Base-by-base conservation (phyloP, 2,797 vertebrate genomes). In the Sebastiscus albofasciatus region DNA sequence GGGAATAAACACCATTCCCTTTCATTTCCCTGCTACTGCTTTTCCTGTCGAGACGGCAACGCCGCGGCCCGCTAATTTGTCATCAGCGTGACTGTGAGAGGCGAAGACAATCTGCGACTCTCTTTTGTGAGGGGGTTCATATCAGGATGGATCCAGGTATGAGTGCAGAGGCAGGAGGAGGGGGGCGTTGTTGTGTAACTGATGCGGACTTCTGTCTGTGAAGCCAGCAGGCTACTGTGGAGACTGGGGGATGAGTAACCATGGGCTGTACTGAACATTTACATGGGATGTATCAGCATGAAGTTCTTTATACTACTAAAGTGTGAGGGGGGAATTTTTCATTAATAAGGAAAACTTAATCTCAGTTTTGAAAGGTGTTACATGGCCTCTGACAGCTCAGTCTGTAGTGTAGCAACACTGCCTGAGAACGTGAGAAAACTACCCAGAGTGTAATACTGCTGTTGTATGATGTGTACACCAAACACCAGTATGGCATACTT, bases 1-100 rank as follows among this genome's bases (percentile, higher is more conserved):
- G 94, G 94, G 94, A 95, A 95, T 94, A 95, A 93, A 95, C 94
- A 93, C 92, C 89, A 94, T 94, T 93, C 93, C 90, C 93, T 95
- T 94, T 95, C 93, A 95, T 95, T 94, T 93, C 87, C 80, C 90
- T 56, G 91, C 91, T 86, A 68, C 84, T 86, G 89, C 90, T 92
- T 93, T 94, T 95, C 94, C 93, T 93, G 94, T 88, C 75, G 87
- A 91, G 92, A 82, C 13, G 92, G 91, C 93, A 84, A 86, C 7
- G 89, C 88, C 86, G 90, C 87, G 52, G 84, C 90, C 84, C 72
- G 72, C 85, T 93, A 89, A 93, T 91, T 89, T 93, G 90, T 91
- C 90, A 91, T 84, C 84, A 87, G 76, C 42, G 89, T 77, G 82
- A 85, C 89, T 91, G 76, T 72, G 83, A 86, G 84, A 87, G 84